Conservation (phyloP, 2,797 vertebrate species). For the Polyboroides typus region DNA sequence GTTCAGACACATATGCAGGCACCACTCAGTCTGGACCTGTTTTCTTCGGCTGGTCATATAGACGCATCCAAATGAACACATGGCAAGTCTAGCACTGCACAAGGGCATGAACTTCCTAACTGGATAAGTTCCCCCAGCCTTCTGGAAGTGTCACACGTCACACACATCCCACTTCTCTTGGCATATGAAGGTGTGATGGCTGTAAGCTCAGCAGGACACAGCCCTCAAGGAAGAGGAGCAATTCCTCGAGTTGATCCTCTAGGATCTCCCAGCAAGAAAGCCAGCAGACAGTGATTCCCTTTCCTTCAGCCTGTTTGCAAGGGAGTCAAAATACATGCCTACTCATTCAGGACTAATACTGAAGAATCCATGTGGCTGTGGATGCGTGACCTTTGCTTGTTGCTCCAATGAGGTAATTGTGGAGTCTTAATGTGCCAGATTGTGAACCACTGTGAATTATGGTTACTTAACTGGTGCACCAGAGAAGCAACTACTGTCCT, state of each 20-base stretch:
- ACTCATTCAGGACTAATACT: neutral
- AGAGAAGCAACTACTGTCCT: neutral
- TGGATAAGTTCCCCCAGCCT: neutral
- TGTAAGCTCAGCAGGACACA: neutral
- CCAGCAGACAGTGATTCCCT: neutral
- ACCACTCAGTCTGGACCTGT: neutral
- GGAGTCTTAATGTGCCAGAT: neutral
- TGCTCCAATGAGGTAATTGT: neutral
- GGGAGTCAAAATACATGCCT: neutral
- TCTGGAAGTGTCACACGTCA: neutral
- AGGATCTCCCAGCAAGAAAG: neutral
- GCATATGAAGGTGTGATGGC: neutral
- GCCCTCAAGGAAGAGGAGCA: neutral
- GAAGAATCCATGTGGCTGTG: accelerated
- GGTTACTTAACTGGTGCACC: neutral
- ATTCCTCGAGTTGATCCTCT: accelerated
- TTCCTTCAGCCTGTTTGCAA: neutral
- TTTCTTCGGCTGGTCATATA: neutral
- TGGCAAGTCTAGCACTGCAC: neutral
- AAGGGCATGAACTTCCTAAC: neutral
- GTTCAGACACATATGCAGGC: neutral
- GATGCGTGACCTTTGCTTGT: neutral
- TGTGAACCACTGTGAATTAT: neutral
- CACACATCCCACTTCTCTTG: neutral
- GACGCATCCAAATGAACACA: neutral